Conservation (phyloP, 2,888 invertebrate genomes). For the Volucella inanis region DNA sequence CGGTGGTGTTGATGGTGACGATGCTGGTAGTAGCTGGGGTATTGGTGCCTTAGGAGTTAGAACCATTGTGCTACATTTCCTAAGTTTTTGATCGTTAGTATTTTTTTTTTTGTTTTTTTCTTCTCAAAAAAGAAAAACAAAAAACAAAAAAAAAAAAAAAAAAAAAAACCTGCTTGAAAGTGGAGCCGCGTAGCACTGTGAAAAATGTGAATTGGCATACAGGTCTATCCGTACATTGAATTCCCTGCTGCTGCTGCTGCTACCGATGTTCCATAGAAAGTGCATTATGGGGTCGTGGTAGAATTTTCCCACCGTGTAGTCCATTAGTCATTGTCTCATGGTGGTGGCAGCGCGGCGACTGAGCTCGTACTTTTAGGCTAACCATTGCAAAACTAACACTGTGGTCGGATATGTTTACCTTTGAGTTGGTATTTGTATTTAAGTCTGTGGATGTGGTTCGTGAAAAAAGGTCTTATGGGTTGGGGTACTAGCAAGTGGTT, state of each 20-base stretch:
- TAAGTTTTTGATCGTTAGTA: slow-evolving; percentile 13
- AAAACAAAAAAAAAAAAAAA: not conserved
- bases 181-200: slow-evolving; percentile 12
- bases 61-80: slow-evolving; percentile 29
- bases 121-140: not conserved
- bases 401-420: slow-evolving; percentile 46
- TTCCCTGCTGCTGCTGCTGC: not conserved
- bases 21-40: slow-evolving; percentile 26
- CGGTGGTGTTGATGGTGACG: slow-evolving; percentile 32
- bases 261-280: slow-evolving; percentile 9
- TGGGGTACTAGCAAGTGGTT: slow-evolving; percentile 57
- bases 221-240: slow-evolving; percentile 10
- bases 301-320: slow-evolving; percentile 55
- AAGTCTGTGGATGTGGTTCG: slow-evolving; percentile 28
- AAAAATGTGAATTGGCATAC: slow-evolving; percentile 52
- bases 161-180: slow-evolving; percentile 5
- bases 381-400: slow-evolving; percentile 39
- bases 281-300: slow-evolving; percentile 45
- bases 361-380: slow-evolving; percentile 41
- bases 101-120: slow-evolving; percentile 16
- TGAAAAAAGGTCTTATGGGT: slow-evolving; percentile 54
- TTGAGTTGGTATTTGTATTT: not conserved
- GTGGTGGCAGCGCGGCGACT: slow-evolving; percentile 15
- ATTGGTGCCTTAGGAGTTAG: slow-evolving; percentile 38
- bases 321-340: slow-evolving; percentile 72